Conservation (phyloP, 1,140 invertebrate species). For the Pararge aegeria region DNA sequence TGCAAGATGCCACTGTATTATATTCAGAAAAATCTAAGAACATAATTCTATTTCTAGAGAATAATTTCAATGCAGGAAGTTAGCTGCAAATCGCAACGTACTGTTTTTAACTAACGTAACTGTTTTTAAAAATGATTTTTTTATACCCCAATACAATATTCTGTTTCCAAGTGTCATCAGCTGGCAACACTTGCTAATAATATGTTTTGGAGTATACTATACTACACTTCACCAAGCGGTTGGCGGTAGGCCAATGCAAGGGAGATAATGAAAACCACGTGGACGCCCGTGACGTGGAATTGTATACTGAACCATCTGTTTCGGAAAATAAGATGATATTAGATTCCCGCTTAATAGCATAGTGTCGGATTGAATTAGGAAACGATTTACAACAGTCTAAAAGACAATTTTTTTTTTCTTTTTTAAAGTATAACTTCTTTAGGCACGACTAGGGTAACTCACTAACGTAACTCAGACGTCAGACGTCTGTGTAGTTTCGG, state of each 20-base stretch:
- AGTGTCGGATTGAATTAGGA: not conserved
- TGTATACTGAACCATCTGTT: slow-evolving; percentile 14
- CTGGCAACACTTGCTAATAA: slow-evolving; percentile 36
- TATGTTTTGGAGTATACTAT: slow-evolving; percentile 25
- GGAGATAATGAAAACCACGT: slow-evolving; percentile 33
- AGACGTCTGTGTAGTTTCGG: too few relatives aligned
- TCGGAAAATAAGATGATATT: not conserved
- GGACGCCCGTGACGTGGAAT: slow-evolving; percentile 31
- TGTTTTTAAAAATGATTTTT: too few relatives aligned
- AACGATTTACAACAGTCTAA: not conserved
- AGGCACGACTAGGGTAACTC: too few relatives aligned
- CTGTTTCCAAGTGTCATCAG: slow-evolving; percentile 14
- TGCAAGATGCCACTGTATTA: too few relatives aligned
- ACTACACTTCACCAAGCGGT: slow-evolving; percentile 27
- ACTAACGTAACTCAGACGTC: too few relatives aligned
- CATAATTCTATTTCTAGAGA: too few relatives aligned
- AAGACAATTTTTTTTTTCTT: too few relatives aligned
- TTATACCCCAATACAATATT: not conserved
- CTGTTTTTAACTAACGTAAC: too few relatives aligned
- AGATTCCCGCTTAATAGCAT: not conserved
- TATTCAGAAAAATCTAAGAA: too few relatives aligned
- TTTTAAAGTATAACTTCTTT: too few relatives aligned
- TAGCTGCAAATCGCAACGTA: too few relatives aligned
- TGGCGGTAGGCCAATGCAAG: slow-evolving; percentile 29
- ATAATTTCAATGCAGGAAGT: too few relatives aligned